phyloP scores from a whole-genome alignment of 2,113 vertebrate species.

The Leptocoma aspasia region DNA sequence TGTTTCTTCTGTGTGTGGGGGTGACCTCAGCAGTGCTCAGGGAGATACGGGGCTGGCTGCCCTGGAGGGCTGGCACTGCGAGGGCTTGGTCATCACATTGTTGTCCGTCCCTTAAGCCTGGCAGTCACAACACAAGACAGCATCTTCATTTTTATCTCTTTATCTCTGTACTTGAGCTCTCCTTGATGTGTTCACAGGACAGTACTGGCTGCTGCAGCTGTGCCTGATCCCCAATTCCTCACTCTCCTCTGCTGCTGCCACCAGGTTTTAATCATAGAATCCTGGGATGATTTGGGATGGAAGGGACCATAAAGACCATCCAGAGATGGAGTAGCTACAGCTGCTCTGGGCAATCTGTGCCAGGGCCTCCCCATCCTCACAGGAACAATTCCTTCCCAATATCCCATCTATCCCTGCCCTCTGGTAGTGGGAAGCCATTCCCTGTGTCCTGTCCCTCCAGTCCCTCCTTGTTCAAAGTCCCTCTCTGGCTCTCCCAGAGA shows the following conservation, averaged over 20 bases:
- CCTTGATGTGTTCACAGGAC: not conserved
- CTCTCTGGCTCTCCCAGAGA: not conserved
- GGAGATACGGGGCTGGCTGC: not conserved
- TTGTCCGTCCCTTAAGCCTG: not conserved
- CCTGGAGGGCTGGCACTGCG: not conserved
- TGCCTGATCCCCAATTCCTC: rapidly evolving
- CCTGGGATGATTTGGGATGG: not conserved
- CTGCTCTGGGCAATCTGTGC: not conserved
- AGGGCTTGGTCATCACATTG: too few species aligned
- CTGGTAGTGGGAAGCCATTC: not conserved
- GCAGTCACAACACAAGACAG: too few species aligned
- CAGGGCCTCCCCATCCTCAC: not conserved
- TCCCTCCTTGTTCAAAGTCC: not conserved
- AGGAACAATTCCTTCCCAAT: not conserved
- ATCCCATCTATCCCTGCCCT: not conserved
- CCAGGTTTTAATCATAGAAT: not conserved
- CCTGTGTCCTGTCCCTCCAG: not conserved
- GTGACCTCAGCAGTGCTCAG: not conserved
- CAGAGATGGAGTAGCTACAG: not conserved
- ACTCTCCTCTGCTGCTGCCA: not conserved
- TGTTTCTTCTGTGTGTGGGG: not conserved
- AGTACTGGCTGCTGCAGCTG: not conserved
- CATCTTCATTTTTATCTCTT: not conserved
- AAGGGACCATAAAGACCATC: not conserved
- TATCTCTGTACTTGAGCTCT: not conserved